Base-by-base conservation (phyloP, 2,797 vertebrate species). In the Euthynnus affinis region DNA sequence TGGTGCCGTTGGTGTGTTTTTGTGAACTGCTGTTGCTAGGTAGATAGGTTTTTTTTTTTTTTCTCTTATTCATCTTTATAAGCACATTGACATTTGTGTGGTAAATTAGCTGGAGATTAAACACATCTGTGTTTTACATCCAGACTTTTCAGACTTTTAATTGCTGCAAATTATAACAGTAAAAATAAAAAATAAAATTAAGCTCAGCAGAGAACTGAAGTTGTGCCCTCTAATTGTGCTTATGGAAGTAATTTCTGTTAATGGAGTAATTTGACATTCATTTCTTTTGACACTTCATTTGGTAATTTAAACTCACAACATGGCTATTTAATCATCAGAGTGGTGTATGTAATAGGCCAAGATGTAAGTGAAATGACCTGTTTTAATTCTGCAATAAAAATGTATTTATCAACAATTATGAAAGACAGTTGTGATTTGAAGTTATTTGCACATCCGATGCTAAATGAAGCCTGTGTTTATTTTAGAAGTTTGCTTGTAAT, bases 81-180 rank as follows among this genome's bases (percentile, higher is more conserved):
- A 66, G 65, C 76, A 61, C 68, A 23, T 52, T 64, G 71, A 56
- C 62, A 64, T 87, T 29, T 74, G 62, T 65, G 17, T 13, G 48
- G 42, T 70, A 52, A 82, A 85, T 65, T 59, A 85, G 46, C 23
- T 40, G 34, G 25, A 74, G 65, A 81, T 84, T 61, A 25, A 72
- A 76, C 80, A 74, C 66, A 69, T 85, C 70, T 83, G 80, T 53
- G 53, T 84, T 87, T 81, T n/a, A 76, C 82, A 79, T 71, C 55
- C 46, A 82, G 52, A 68, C 59, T 74, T 81, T 78, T 52, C 71
- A 71, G 76, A 79, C 40, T n/a, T 85, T 81, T 68, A 74, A 72
- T 67, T 79, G 80, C 70, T 48, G 48, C 42, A 62, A 80, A 81
- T 79, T 14, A 71, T 65, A 20, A 78, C 9, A 29, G 52, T 46